Evolutionary conservation across 2,113 vertebrate genomes (phyloP), one percentile per base, ranked within the genome.

Genomic region (Lepisosteus osseus): DNA sequence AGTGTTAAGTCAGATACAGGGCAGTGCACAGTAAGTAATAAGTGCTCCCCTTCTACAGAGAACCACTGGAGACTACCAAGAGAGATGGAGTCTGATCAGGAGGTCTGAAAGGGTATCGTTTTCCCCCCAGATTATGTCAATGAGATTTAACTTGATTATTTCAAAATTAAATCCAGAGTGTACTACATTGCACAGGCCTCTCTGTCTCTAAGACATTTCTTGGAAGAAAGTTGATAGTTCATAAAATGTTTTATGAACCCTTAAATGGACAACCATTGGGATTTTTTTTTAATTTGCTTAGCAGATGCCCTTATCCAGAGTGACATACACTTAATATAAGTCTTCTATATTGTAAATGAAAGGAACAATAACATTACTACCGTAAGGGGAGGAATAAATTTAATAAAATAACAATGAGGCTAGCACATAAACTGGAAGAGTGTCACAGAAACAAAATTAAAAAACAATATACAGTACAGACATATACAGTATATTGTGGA

Each of bases 21-120:
- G 55, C 61, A 73, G 29, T 77, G 72, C 76, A 69, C 59, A 64
- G 71, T 40, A 67, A 74, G 78, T 66, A 80, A 79, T 76, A 74
- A 78, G 78, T 77, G 75, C 74, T 75, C 73, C 61, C 74, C 55
- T 62, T 75, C 54, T 71, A 45, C 15, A 69, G 65, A 72, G 54
- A 29, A 47, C 61, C 4, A 45, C 57, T 65, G 55, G 69, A 79
- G 70, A 74, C 67, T 68, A 67, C 42, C 74, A 76, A 59, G 41
- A 76, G 76, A 76, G 51, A 77, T 71, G 61, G 11, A 67, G 65
- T 69, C 73, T 75, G 67, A 42, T 15, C 62, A n/a, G 68, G 64
- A 62, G 55, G 70, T 73, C 74, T 68, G 66, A 66, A 65, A 55
- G 65, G 67, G 68, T 73, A 45, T 77, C 69, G 29, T 76, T 11